These are phyloP conservation scores for Cantharis rustica DNA, from an alignment of 2,888 invertebrate genomes.

Conservation along the genomic window DNA sequence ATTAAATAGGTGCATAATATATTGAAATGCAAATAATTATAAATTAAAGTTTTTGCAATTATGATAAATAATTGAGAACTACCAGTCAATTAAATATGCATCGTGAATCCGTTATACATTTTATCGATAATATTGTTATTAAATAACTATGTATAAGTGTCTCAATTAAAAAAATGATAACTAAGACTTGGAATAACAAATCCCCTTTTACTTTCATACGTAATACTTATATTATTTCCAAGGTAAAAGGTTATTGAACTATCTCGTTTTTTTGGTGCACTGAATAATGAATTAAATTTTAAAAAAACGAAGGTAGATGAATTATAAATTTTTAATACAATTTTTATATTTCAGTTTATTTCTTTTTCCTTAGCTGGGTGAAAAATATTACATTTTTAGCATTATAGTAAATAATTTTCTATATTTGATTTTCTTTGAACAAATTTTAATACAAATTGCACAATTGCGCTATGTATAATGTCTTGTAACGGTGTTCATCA, in stretches of 20 bases:
- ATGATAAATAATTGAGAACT: too few species aligned
- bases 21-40: too few species aligned
- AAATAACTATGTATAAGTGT: not conserved
- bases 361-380: too few species aligned
- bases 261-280: not conserved
- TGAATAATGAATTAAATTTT: not conserved
- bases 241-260: slow-evolving; percentile 39
- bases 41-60: too few species aligned
- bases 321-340: not conserved
- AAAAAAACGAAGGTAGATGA: not conserved
- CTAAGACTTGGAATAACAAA: not conserved
- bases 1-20: not conserved
- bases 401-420: too few species aligned
- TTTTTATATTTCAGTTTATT: not conserved
- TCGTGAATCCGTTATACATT: not conserved
- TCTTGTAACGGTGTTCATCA: too few species aligned
- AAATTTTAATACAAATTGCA: too few species aligned
- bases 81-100: too few species aligned
- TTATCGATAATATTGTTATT: not conserved
- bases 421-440: too few species aligned
- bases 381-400: too few species aligned
- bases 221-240: slow-evolving; percentile 32
- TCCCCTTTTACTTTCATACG: slow-evolving; percentile 34
- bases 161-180: not conserved
- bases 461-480: too few species aligned